Conservation (phyloP, 2,888 invertebrate genomes). For the Sicus ferrugineus region DNA sequence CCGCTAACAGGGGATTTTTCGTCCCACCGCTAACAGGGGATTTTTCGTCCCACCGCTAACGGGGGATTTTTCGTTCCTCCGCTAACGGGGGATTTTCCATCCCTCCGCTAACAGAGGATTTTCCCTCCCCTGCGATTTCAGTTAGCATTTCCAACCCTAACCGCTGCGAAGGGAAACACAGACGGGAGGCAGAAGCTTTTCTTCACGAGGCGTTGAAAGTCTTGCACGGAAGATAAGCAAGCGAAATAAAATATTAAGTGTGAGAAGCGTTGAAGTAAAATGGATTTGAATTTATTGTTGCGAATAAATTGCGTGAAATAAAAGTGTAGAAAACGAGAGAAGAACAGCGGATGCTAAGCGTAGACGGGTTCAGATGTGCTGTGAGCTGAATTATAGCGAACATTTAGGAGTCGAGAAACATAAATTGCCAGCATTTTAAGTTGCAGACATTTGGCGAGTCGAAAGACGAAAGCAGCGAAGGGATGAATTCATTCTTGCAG, state of each 20-base stretch:
- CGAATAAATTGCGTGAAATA: conserved; percentile 6
- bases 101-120: not conserved
- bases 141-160: too few species aligned
- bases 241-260: not conserved
- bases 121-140: too few species aligned
- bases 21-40: too few species aligned
- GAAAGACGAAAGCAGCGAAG: too few species aligned
- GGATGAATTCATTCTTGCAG: too few species aligned
- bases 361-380: not conserved
- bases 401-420: not conserved
- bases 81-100: too few species aligned
- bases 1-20: too few species aligned
- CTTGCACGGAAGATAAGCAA: not conserved
- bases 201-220: conserved; percentile 3
- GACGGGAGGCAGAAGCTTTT: not conserved
- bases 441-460: too few species aligned
- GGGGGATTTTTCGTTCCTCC: too few species aligned
- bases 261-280: not conserved
- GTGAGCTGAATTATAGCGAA: not conserved
- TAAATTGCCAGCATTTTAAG: too few species aligned
- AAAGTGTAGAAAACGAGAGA: not conserved
- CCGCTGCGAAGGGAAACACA: too few species aligned
- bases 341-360: not conserved
- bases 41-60: not conserved
- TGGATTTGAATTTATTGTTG: conserved; percentile 16